Evolutionary conservation across 1,140 invertebrate species (phyloP).

Genomic region (Macrobrachium nipponense): DNA sequence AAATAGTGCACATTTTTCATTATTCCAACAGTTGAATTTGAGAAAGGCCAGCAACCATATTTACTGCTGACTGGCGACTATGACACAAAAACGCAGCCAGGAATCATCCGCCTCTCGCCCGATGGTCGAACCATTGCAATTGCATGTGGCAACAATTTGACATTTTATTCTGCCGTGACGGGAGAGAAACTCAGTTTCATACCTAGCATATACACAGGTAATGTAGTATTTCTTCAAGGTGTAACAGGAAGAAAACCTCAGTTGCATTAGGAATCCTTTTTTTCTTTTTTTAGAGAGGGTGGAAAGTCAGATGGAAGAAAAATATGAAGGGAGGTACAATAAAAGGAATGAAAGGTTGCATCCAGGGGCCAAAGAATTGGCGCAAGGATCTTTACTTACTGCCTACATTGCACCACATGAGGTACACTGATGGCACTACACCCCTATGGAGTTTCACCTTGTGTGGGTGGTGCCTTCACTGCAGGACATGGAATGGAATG

Average conservation of each 20-base stretch:
- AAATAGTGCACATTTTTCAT: background rate
- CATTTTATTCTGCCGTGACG: slow-evolving; percentile 79
- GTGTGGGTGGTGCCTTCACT: too few relatives aligned
- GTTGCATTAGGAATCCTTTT: too few relatives aligned
- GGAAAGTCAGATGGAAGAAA: too few relatives aligned
- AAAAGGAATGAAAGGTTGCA: too few relatives aligned
- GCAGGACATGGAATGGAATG: too few relatives aligned
- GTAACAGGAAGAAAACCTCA: too few relatives aligned
- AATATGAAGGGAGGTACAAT: too few relatives aligned
- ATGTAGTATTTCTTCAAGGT: slow-evolving; percentile 67
- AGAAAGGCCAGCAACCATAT: slow-evolving; percentile 43
- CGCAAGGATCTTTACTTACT: background rate
- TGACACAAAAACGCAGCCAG: slow-evolving; percentile 66
- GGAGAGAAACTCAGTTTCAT: slow-evolving; percentile 76
- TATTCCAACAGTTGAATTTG: slow-evolving; percentile 41
- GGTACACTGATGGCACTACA: too few relatives aligned
- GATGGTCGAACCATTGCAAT: slow-evolving; percentile 82
- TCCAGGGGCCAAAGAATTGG: too few relatives aligned
- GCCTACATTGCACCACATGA: background rate
- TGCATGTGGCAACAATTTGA: slow-evolving; percentile 74
- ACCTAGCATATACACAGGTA: slow-evolving; percentile 75
- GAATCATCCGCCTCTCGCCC: slow-evolving; percentile 77
- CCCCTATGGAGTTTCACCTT: too few relatives aligned
- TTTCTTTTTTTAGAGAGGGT: too few relatives aligned
- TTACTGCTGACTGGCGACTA: background rate